These are phyloP conservation scores for Bimastos eiseni DNA, from an alignment of 2,888 invertebrate genomes.

Conservation along the genomic window DNA sequence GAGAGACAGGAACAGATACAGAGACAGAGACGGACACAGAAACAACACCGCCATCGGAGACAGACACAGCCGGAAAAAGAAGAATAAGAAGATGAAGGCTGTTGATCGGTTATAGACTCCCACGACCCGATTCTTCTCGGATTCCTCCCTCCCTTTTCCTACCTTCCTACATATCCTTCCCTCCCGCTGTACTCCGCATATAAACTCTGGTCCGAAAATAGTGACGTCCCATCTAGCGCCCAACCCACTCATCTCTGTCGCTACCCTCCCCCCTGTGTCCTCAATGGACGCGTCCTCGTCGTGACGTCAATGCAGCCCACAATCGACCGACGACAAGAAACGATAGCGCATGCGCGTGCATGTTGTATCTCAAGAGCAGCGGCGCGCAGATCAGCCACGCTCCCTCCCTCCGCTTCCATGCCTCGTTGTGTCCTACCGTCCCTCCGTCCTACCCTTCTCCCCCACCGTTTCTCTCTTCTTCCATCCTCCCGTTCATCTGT, in stretches of 20 bases:
- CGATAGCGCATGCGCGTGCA: not conserved
- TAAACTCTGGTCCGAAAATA: not conserved
- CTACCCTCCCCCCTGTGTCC: slow-evolving; percentile 17
- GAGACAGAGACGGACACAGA: no score
- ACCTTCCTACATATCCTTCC: not conserved
- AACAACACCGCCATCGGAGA: no score
- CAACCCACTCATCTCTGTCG: not conserved
- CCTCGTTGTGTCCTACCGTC: not conserved
- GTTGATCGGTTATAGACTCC: not conserved
- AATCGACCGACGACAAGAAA: not conserved
- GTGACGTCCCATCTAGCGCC: not conserved
- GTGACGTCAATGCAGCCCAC: slow-evolving; percentile 17
- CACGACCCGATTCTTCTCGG: not conserved
- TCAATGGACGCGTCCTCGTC: not conserved
- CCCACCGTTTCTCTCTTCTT: not conserved
- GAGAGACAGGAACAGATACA: no score
- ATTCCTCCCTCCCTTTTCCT: not conserved
- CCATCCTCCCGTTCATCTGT: not conserved
- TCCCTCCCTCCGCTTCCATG: not conserved
- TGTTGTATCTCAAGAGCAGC: not conserved
- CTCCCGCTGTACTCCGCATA: not conserved
- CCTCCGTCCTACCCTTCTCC: not conserved
- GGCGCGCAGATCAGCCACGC: not conserved
- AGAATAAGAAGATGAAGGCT: not conserved
- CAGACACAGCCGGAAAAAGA: not conserved